phyloP scores from a whole-genome alignment of 2,888 invertebrate genomes.

The Sabatieria punctata region DNA sequence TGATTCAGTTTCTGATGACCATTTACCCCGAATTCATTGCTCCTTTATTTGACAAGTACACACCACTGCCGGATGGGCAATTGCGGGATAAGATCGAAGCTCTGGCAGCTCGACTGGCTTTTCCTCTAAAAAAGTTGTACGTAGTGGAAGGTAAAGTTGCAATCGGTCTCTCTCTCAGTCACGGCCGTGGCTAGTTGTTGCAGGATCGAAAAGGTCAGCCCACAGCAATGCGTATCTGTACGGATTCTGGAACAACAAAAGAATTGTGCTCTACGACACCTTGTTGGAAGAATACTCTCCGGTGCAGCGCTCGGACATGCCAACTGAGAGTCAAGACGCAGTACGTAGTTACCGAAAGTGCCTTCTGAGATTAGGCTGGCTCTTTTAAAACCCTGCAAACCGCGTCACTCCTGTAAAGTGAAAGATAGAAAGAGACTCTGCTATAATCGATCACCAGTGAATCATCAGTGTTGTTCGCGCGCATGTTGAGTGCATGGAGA shows the following conservation, averaged over 20 bases:
- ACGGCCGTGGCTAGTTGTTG: constrained; percentile 6
- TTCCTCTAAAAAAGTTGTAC: constrained; percentile 79
- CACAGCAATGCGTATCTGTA: constrained; percentile 98
- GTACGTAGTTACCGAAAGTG: too few relatives aligned
- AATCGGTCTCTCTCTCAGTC: background rate
- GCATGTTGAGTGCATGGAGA: too few relatives aligned
- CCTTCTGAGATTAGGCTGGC: too few relatives aligned
- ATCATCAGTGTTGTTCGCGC: too few relatives aligned
- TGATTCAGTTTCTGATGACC: constrained; percentile 50
- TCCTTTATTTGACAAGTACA: constrained; percentile 91
- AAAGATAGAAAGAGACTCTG: too few relatives aligned
- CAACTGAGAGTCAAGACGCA: too few relatives aligned
- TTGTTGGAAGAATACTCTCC: constrained; percentile 45
- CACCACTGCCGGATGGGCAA: constrained; percentile 77
- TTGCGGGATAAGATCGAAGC: constrained; percentile 68
- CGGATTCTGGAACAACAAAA: constrained; percentile 85
- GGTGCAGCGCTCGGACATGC: constrained; percentile 11
- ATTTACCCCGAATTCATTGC: constrained; percentile 85
- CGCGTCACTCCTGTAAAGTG: too few relatives aligned
- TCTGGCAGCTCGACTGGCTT: constrained; percentile 63
- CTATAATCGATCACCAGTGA: too few relatives aligned
- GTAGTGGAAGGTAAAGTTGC: constrained; percentile 59
- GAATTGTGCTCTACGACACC: constrained; percentile 94
- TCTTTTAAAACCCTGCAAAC: too few relatives aligned
- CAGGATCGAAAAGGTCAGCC: constrained; percentile 77